phyloP scores from a whole-genome alignment of 2,113 vertebrate species.

The Cochlearius cochlearius region DNA sequence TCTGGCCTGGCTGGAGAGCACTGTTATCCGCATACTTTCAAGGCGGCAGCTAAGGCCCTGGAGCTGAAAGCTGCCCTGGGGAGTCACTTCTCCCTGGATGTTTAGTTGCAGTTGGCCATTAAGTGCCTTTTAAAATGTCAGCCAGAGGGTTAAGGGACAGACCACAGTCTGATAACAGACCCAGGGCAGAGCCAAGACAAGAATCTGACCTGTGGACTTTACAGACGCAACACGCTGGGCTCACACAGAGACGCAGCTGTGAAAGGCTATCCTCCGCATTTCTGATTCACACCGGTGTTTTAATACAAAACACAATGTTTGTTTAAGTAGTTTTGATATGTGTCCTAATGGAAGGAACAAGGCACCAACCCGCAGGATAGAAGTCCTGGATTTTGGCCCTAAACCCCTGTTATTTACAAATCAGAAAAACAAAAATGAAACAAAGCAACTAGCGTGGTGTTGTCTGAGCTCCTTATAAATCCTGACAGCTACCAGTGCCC shows the following conservation, averaged over 20 bases:
- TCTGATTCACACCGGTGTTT: not conserved
- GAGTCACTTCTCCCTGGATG: not conserved
- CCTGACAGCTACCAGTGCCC: not conserved
- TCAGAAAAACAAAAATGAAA: not conserved
- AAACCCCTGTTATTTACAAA: not conserved
- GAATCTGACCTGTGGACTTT: not conserved
- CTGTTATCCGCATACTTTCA: not conserved
- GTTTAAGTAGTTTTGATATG: not conserved
- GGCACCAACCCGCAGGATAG: not conserved
- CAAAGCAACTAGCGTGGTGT: accelerated
- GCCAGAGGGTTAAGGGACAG: not conserved
- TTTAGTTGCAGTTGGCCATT: not conserved
- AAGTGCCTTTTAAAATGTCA: not conserved
- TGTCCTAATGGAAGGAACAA: not conserved
- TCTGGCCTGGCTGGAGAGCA: not conserved
- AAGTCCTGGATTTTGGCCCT: not conserved
- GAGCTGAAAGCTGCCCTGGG: not conserved
- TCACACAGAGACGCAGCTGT: not conserved
- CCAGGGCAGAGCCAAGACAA: not conserved
- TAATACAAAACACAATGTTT: not conserved
- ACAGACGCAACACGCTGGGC: not conserved
- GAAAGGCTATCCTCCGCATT: not conserved
- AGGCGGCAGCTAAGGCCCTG: not conserved
- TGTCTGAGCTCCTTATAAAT: not conserved
- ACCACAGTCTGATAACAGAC: not conserved